These are phyloP conservation scores for Trichomalopsis sarcophagae DNA, from an alignment of 1,140 invertebrate species.

Conservation along the genomic window DNA sequence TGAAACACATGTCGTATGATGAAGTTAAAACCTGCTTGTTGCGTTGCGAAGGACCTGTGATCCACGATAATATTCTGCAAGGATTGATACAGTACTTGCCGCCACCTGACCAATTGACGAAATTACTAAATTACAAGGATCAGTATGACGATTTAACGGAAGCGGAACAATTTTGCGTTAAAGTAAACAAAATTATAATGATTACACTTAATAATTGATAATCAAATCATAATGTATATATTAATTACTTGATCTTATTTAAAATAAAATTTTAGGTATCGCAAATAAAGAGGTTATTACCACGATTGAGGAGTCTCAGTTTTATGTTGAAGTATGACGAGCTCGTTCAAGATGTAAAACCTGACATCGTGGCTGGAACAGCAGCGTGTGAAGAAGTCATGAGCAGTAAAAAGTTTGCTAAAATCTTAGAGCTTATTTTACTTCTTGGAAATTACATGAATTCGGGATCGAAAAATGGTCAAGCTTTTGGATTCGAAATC, in stretches of 20 bases:
- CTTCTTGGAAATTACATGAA: conserved; percentile 97
- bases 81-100: conserved; percentile 93
- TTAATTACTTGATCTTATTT: conserved; percentile 11
- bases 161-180: conserved; percentile 95
- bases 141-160: conserved; percentile 90
- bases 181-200: conserved; percentile 77
- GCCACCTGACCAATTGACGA: conserved; percentile 89
- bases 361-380: conserved; percentile 95
- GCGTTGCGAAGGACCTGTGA: conserved; percentile 88
- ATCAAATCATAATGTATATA: conserved; percentile 11
- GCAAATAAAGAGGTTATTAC: conserved; percentile 90
- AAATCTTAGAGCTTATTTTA: conserved; percentile 92
- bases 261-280: conserved; percentile 76
- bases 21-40: conserved; percentile 91
- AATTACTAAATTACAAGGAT: conserved; percentile 86
- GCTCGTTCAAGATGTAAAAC: conserved; percentile 92
- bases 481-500: conserved; percentile 97
- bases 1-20: conserved; percentile 92
- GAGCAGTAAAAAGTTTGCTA: conserved; percentile 91
- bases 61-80: conserved; percentile 88
- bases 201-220: conserved; percentile 1
- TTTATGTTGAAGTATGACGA: conserved; percentile 92
- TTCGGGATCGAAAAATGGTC: conserved; percentile 92
- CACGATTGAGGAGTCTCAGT: conserved; percentile 91
- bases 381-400: conserved; percentile 97